Conservation (phyloP, 2,113 vertebrate genomes). For the Myotis yumanensis region DNA sequence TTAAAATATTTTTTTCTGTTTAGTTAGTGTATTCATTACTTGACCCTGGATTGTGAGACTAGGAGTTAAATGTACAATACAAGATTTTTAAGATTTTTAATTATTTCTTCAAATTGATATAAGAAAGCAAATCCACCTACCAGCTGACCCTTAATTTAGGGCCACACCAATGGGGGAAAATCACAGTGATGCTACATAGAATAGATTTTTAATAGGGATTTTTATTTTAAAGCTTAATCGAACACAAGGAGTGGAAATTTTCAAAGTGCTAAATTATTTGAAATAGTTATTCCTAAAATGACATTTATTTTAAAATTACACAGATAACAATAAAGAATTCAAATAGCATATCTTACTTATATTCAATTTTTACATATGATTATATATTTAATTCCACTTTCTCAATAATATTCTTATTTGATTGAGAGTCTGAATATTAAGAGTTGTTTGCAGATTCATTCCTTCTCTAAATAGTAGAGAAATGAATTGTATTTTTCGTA, state of each 20-base stretch:
- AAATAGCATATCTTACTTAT: neutral
- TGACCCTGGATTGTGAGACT: neutral
- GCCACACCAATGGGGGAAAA: too few species aligned
- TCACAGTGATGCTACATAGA: neutral
- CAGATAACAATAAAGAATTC: neutral
- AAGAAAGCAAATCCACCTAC: too few species aligned
- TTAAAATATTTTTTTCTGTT: neutral
- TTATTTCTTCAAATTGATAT: too few species aligned
- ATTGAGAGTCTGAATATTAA: neutral
- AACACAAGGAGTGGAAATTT: neutral
- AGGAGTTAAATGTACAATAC: neutral
- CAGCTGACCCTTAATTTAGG: too few species aligned
- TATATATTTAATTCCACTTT: conserved; percentile 11
- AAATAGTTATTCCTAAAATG: neutral
- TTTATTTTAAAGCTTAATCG: conserved; percentile 10
- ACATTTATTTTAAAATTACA: neutral
- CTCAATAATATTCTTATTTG: neutral
- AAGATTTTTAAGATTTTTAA: neutral
- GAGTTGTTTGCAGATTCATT: neutral
- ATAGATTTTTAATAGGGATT: neutral
- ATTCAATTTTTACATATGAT: neutral
- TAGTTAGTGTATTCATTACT: neutral
- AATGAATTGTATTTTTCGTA: conserved; percentile 43
- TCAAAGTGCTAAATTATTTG: neutral
- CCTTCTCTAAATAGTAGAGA: conserved; percentile 50